Base-by-base conservation (phyloP, 2,888 invertebrate species). In the Lycaena phlaeas region DNA sequence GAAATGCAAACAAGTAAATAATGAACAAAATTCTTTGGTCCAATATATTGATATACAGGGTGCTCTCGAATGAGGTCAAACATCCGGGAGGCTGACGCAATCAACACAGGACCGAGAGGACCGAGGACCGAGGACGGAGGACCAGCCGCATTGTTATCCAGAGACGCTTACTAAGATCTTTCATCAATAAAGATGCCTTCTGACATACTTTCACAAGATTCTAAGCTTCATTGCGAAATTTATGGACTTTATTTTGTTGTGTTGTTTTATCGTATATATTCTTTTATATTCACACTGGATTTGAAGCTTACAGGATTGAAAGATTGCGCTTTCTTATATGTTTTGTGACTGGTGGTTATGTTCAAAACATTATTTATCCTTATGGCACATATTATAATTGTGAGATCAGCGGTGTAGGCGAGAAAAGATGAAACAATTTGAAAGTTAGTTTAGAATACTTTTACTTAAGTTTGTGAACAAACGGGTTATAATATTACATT, bases 161-260 rank as follows among this genome's bases (percentile, higher is more conserved):
- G 39, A 39, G 22, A 29, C 30, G 39, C 39, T 39, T 39, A 39
- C 22, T 39, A 39, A 39, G 30, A 29, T 34, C 39, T 39, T 30
- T 25, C 30, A 29, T 14, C 30, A 39, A 29, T 39, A 39, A 29
- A 30, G 29, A 22, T 30, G 39, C 39, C 30, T 39, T 25, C 30
- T 30, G 39, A 39, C 25, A 30, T 15, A 39, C 25, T 39, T 39
- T 14, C 22, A 10, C 10, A 30, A 15, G 34, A 18, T 34, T 4
- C 34, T 34, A 22, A 22, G 22, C 5, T 22, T 22, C 22, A 2
- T 6, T 22, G 4, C 22, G 3, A 5, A 7, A 22, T 22, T 5
- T 5, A 22, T 22, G 22, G 22, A 22, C 2, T 2, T 22, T 9
- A 5, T 22, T 22, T 22, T 22, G 9, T 22, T 22, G 18, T n/a